Conservation (phyloP, 53 echinoderm and acorn worm species). For the Pentamera pediparva region DNA sequence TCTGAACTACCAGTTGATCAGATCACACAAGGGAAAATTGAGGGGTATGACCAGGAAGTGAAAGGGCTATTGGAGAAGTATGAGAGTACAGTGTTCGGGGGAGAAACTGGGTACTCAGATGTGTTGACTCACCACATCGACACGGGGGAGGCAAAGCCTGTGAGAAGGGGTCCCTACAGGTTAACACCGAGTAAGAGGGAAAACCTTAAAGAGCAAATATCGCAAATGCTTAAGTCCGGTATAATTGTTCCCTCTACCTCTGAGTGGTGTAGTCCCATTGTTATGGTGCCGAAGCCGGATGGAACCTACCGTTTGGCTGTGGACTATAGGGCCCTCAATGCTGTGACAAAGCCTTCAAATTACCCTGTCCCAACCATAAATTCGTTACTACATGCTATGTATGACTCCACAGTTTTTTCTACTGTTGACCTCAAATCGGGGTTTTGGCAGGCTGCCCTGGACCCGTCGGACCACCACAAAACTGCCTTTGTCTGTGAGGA, state of each 20-base stretch:
- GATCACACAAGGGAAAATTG: background rate
- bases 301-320: slow-evolving; percentile 31
- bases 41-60: background rate
- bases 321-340: slow-evolving; percentile 41
- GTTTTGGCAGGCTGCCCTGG: slow-evolving; percentile 23
- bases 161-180: slow-evolving; percentile 5
- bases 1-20: no score
- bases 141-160: slow-evolving; percentile 9
- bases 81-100: background rate
- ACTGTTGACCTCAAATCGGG: slow-evolving; percentile 39
- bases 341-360: slow-evolving; percentile 41
- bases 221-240: slow-evolving; percentile 5
- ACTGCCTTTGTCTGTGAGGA: slow-evolving; percentile 22
- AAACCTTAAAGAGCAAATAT: slow-evolving; percentile 3
- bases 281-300: slow-evolving; percentile 28
- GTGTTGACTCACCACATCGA: background rate
- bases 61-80: background rate
- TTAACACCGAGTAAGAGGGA: slow-evolving; percentile 3
- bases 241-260: slow-evolving; percentile 33
- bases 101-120: background rate
- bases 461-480: slow-evolving; percentile 9
- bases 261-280: slow-evolving; percentile 38
- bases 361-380: slow-evolving; percentile 4
- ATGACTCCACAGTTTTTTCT: slow-evolving; percentile 15
- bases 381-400: slow-evolving; percentile 1